A percentile compares a stretch with the other conserved stretches of the same genome.
Conservation (phyloP, 2,888 invertebrate species). For the Mylabris sibirica region DNA sequence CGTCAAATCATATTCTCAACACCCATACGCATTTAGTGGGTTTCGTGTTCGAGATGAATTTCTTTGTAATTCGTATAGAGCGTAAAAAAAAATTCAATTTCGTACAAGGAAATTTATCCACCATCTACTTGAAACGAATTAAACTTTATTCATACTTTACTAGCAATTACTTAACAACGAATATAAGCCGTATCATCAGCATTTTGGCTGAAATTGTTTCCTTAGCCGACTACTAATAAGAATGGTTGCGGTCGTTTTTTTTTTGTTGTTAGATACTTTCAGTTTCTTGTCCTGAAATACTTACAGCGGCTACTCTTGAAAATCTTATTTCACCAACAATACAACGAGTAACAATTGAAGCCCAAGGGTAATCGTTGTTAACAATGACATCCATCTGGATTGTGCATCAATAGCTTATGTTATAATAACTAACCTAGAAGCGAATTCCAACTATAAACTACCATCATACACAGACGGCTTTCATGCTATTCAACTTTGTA, state of each 20-base stretch:
- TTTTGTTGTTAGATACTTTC: not conserved
- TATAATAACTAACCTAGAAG: not conserved
- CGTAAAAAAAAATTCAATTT: too few relatives aligned
- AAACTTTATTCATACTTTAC: not conserved
- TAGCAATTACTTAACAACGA: not conserved
- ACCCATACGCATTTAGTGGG: too few relatives aligned
- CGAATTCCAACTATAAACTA: conserved; percentile 1
- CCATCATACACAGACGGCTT: not conserved
- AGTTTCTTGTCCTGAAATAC: not conserved
- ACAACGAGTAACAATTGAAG: conserved; percentile 56
- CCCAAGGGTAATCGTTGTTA: conserved; percentile 57
- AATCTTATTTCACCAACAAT: conserved; percentile 55
- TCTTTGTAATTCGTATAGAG: too few relatives aligned
- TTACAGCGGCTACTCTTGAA: conserved; percentile 6
- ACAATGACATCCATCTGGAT: conserved; percentile 55
- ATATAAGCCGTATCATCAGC: not conserved
- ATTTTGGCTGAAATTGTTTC: not conserved
- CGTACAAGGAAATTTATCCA: too few relatives aligned
- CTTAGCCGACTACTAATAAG: not conserved
- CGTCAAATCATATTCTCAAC: not conserved
- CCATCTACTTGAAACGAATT: too few relatives aligned
- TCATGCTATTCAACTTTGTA: conserved; percentile 18
- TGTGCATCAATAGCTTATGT: conserved; percentile 32
- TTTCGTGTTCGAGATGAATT: too few relatives aligned
- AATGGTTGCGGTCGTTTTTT: not conserved